These are phyloP conservation scores for Pica pica DNA, from an alignment of 2,113 vertebrate species.

Conservation along the genomic window DNA sequence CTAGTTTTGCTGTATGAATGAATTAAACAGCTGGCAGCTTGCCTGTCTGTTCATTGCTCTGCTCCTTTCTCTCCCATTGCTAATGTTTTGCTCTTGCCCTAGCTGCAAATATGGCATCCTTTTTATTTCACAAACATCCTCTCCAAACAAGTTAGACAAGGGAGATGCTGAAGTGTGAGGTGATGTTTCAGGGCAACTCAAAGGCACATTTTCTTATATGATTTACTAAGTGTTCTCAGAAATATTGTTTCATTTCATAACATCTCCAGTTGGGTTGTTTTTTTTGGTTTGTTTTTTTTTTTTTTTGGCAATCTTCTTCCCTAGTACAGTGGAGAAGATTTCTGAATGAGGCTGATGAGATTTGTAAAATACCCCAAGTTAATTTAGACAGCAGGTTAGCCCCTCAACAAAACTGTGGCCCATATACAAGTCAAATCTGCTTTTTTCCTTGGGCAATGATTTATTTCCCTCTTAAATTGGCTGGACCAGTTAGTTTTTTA, in stretches of 20 bases:
- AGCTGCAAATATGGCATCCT: neutral
- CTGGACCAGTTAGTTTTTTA: constrained; percentile 97
- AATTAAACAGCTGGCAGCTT: constrained; percentile 50
- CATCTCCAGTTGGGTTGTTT: neutral
- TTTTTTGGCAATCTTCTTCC: neutral
- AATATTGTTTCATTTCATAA: constrained; percentile 8
- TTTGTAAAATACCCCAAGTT: constrained; percentile 77
- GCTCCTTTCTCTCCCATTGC: neutral
- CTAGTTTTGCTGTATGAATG: constrained; percentile 22
- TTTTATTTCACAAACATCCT: neutral
- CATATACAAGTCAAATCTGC: constrained; percentile 97
- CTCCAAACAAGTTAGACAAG: neutral
- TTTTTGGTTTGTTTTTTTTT: neutral
- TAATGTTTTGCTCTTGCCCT: neutral
- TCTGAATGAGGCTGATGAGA: constrained; percentile 74
- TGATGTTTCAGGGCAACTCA: constrained; percentile 17
- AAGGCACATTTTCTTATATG: neutral
- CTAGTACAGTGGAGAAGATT: constrained; percentile 7
- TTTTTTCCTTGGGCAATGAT: constrained; percentile 93
- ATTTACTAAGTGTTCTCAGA: constrained; percentile 7
- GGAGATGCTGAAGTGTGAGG: neutral
- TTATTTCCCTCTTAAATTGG: constrained; percentile 95
- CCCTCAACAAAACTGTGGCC: constrained; percentile 74
- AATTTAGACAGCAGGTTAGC: constrained; percentile 78
- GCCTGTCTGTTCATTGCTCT: constrained; percentile 24